Evolutionary conservation across 2,888 invertebrate genomes (phyloP).

Genomic region (Alviniconcha strummeri): DNA sequence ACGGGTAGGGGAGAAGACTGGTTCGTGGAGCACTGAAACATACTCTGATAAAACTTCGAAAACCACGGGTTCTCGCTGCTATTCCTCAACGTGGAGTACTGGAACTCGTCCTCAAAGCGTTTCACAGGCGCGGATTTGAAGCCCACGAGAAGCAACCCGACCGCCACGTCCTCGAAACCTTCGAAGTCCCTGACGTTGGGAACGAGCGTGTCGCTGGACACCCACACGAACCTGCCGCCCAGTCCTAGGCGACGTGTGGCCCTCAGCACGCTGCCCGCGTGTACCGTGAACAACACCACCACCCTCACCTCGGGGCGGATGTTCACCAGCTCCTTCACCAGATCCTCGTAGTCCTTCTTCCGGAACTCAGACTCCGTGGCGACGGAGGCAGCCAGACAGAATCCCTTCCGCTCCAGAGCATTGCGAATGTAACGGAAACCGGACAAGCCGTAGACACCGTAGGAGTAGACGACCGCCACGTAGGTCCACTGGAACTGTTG

Average conservation of each 20-base stretch:
- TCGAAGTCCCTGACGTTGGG: constrained; percentile 44
- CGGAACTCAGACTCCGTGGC: constrained; percentile 38
- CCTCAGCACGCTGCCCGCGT: constrained; percentile 10
- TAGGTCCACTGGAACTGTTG: constrained; percentile 50
- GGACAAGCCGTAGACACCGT: constrained; percentile 47
- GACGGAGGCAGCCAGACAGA: constrained; percentile 42
- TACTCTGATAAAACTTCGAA: constrained; percentile 37
- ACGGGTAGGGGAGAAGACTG: background rate
- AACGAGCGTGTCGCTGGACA: constrained; percentile 52
- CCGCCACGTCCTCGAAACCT: constrained; percentile 40
- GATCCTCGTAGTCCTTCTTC: constrained; percentile 39
- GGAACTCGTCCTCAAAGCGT: constrained; percentile 48
- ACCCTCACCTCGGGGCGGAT: constrained; percentile 37
- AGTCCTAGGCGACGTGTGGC: constrained; percentile 13
- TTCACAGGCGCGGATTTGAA: constrained; percentile 40
- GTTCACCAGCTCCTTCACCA: constrained; percentile 34
- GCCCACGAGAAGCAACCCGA: constrained; percentile 45
- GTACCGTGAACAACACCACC: constrained; percentile 42
- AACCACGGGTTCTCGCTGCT: constrained; percentile 48
- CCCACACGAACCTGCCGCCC: constrained; percentile 47
- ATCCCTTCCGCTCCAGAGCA: constrained; percentile 30
- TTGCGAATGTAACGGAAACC: constrained; percentile 36
- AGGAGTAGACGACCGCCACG: constrained; percentile 47
- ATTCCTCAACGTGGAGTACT: constrained; percentile 12
- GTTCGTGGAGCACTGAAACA: constrained; percentile 37